Base-by-base conservation (phyloP, 2,797 vertebrate species). In the Etheostoma perlongum region DNA sequence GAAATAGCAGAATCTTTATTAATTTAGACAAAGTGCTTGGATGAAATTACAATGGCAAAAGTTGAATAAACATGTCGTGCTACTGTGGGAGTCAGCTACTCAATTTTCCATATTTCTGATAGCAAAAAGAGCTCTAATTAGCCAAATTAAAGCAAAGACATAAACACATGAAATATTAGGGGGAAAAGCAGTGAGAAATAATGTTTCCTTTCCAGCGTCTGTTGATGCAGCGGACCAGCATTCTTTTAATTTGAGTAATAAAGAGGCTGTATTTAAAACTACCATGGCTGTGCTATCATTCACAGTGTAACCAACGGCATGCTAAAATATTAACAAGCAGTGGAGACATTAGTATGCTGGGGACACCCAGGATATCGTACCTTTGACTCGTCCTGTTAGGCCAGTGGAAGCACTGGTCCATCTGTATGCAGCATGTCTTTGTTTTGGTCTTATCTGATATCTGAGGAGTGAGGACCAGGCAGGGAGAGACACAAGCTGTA, bases 401-500 rank as follows among this genome's bases (percentile, higher is more conserved):
- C 49, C 40, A 15, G 33, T 46, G 60, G 48, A 49, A 36, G 18
- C 64, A 7, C 11, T 2, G 51, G 21, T 58, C 48, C 67, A 12
- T 44, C 62, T 18, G 42, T 0, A 2, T 51, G 19, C 62, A 40
- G 30, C 44, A 18, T 40, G 42, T 72, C 44, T 76, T 60, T 76
- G 21, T 51, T 48, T 27, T 36, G 70, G 9, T 64, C 58, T 66
- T 14, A 64, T 74, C 49, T 77, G 57, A 76, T 52, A 36, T 57
- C 25, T 46, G 60, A 77, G 21, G 52, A 65, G 33, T 71, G 58
- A 63, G 58, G 63, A 76, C 7, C 36, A 46, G 54, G 44, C 63
- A 53, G 74, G 3, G 51, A 64, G 61, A 78, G 46, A 76, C 57
- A 69, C 68, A 81, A 79, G 70, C 81, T 68, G 71, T 51, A 71